Evolutionary conservation across 2,888 invertebrate genomes (phyloP), one percentile per base, ranked within the genome.

Genomic region (Mesorhabditis sp.): DNA sequence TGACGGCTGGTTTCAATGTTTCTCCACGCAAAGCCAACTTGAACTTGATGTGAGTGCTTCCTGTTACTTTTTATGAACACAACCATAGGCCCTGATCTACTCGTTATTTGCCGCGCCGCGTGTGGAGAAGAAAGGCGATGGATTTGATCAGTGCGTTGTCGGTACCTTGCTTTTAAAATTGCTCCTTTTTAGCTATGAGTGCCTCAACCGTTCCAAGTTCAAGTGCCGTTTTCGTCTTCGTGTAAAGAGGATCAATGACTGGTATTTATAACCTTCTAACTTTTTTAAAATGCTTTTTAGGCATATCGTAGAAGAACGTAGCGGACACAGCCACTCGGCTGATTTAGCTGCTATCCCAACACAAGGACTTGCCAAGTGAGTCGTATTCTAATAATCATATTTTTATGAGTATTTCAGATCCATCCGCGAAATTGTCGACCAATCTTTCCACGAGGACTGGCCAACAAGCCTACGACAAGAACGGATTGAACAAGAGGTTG

Each of bases 401-500:
- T 41, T 43, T 4, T 15, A 43, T 13, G 7, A 13, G 10, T 13
- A 50, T 63, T 70, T 61, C 68, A 74, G 77, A 70, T 74, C 76
- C 6, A 69, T 80, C 41, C 74, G 78, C 1, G 80, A 80, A 67
- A 77, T 80, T 50, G 80, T 80, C 43, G 80, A 80, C 66, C 65
- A 45, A 13, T 77, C 80, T 0, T 78, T 77, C 74, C 64, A 73
- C 58, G 77, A 77, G 45, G 72, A 70, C 15, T 80, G 80, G 80
- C 61, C 72, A 0, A 58, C 67, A 2, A 70, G 72, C 10, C 13
- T 45, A 6, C 67, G 80, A 58, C 74, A 73, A 41, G 67, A 61
- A 41, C 72, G 71, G 66, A 67, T 80, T 10, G 76, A 77, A n/a
- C 76, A 77, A 67, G 78, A 76, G 67, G 72, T 72, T 43, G 6